Evolutionary conservation across 2,797 vertebrate species (phyloP).

Genomic region (Alauda arvensis): DNA sequence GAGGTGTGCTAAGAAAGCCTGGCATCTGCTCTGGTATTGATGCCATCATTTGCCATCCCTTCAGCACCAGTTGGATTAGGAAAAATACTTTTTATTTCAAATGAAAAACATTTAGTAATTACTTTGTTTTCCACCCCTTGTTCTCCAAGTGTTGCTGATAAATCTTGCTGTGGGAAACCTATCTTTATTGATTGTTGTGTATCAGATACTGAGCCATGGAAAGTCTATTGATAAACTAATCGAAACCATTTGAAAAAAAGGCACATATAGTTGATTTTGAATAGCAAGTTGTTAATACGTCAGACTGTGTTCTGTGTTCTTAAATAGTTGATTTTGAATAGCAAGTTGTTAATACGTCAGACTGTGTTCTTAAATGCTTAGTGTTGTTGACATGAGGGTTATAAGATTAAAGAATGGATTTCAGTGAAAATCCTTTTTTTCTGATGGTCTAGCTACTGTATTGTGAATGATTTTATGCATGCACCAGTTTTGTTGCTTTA

Average conservation of each 20-base stretch:
- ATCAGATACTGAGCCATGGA: not conserved
- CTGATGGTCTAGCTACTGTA: not conserved
- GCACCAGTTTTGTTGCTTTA: not conserved
- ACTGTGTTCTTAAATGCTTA: not conserved
- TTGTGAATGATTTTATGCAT: not conserved
- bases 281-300: too few relatives aligned
- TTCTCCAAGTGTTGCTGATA: not conserved
- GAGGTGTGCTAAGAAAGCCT: not conserved
- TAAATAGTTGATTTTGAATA: not conserved
- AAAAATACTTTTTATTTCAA: not conserved
- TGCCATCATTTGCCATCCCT: not conserved
- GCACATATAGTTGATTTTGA: not conserved
- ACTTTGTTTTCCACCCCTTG: not conserved
- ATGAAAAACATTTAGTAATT: not conserved
- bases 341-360: too few relatives aligned
- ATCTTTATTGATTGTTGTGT: not conserved
- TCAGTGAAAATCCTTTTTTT: not conserved
- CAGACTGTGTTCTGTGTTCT: not conserved
- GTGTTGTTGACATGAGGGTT: not conserved
- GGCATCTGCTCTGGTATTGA: not conserved
- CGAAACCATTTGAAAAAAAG: not conserved
- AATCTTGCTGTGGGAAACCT: not conserved
- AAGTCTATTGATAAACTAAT: not conserved
- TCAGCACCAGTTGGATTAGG: not conserved
- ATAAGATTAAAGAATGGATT: not conserved